Evolutionary conservation across 2,797 vertebrate genomes (phyloP), one percentile per base, ranked within the genome.

Genomic region (Microcaecilia unicolor): DNA sequence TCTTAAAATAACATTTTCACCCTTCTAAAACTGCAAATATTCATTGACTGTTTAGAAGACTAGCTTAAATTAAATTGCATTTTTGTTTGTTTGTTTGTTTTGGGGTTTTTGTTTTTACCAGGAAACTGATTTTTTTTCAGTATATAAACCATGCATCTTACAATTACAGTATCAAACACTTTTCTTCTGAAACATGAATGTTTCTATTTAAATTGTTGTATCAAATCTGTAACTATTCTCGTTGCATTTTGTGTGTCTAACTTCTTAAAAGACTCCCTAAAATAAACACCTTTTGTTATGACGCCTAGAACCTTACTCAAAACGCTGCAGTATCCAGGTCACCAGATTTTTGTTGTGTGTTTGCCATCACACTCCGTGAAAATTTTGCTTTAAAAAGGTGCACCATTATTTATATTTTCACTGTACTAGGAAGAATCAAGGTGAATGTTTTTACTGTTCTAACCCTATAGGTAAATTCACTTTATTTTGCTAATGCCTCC

Each of bases 171-270:
- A 75, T 78, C 51, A 71, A 69, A 77, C 81, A 79, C 80, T 78
- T 80, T 79, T 79, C 58, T 58, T 70, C 72, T 64, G 54, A 74
- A 77, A 69, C 69, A 75, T 76, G 62, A 64, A 78, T 79, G 71
- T 80, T 78, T 78, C 68, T 73, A 55, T 76, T 74, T 74, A 66
- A 50, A 55, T 41, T 62, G 72, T 71, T 64, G 50, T 59, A 69
- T 72, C 68, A 55, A 58, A 61, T 48, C 72, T 76, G 74, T 80
- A 72, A 74, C 63, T 71, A 64, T 55, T 54, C 55, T 70, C 49
- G 28, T 54, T 61, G 64, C 66, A 51, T 78, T 80, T 66, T 68
- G 63, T 78, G 67, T 78, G 74, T 75, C 80, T 70, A 55, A 43
- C 49, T 62, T 72, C 64, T 70, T 55, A 58, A 67, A n/a, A 62